Percentiles rank a stretch among this genome's conserved stretches.
These are phyloP conservation scores for Pelecanoides urinatrix DNA, from an alignment of 2,113 vertebrate species.

Conservation along the genomic window DNA sequence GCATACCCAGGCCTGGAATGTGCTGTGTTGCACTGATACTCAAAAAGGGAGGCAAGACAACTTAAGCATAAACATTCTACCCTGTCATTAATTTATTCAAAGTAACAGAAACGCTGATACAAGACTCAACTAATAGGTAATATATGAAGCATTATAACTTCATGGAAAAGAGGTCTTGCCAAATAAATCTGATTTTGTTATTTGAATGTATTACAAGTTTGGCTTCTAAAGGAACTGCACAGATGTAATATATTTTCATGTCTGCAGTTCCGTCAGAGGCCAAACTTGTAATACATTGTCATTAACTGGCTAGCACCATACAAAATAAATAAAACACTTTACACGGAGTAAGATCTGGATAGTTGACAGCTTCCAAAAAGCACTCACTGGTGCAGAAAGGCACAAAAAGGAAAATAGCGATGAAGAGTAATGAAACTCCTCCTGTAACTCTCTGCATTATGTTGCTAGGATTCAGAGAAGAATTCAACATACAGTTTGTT, in stretches of 20 bases:
- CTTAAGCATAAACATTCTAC: not conserved
- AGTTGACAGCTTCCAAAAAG: not conserved
- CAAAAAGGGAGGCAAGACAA: not conserved
- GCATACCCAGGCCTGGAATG: not conserved
- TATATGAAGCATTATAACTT: accelerated
- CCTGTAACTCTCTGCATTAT: not conserved
- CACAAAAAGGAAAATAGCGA: not conserved
- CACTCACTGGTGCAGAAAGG: not conserved
- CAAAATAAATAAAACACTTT: not conserved
- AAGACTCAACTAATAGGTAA: not conserved
- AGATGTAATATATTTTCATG: not conserved
- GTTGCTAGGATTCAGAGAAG: not conserved
- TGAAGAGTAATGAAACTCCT: not conserved
- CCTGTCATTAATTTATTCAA: not conserved
- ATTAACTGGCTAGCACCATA: not conserved
- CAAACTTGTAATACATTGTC: not conserved
- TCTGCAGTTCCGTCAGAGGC: not conserved
- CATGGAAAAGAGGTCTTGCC: not conserved
- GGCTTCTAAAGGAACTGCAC: not conserved
- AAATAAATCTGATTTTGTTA: not conserved
- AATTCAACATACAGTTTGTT: not conserved
- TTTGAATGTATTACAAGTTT: not conserved
- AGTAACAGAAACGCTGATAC: not conserved
- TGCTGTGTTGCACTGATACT: not conserved
- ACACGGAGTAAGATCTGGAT: accelerated